Evolutionary conservation across 2,113 vertebrate genomes (phyloP).

Genomic region (Neolamprologus brichardi): DNA sequence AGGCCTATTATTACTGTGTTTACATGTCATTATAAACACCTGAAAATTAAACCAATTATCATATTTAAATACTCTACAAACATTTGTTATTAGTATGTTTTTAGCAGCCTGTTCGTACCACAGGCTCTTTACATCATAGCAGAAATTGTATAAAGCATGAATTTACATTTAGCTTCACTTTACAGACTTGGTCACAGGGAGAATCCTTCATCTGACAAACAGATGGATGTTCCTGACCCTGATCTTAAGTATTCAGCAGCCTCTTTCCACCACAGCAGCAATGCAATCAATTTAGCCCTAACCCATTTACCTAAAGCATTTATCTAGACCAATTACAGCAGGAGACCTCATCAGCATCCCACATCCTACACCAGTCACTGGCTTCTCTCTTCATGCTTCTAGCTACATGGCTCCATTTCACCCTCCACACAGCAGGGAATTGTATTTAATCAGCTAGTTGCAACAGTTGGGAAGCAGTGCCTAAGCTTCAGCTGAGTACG

Average conservation of each 20-base stretch:
- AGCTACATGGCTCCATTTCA: not conserved
- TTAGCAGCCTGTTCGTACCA: not conserved
- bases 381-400: not conserved
- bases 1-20: not conserved
- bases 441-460: conserved; percentile 30
- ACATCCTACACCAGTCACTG: not conserved
- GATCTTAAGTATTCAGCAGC: conserved; percentile 3
- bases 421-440: conserved; percentile 1
- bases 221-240: not conserved
- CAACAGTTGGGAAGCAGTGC: conserved; percentile 35
- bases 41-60: not conserved
- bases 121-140: not conserved
- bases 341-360: conserved; percentile 37
- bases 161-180: not conserved
- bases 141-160: not conserved
- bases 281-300: conserved; percentile 34
- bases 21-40: not conserved
- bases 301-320: conserved; percentile 35
- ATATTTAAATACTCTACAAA: not conserved
- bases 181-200: not conserved
- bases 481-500: conserved; percentile 30
- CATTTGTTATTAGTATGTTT: not conserved
- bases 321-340: conserved; percentile 37
- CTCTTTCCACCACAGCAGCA: not conserved
- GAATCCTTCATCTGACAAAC: not conserved